A percentile compares a stretch with the other conserved stretches of the same genome.
These are phyloP conservation scores for Enteromius anoplus DNA, from an alignment of 2,797 vertebrate genomes.

Conservation along the genomic window DNA sequence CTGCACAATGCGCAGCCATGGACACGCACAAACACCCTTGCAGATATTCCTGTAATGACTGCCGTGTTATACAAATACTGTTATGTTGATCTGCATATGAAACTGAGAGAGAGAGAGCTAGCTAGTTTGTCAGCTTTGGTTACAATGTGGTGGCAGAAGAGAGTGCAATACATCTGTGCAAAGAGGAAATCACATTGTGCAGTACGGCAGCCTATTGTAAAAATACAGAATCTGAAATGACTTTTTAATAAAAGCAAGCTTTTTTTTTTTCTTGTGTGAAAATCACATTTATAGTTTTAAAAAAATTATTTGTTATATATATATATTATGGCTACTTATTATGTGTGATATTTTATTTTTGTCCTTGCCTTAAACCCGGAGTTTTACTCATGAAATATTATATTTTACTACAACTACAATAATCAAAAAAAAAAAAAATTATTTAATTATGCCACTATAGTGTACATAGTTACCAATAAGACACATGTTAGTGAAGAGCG, in stretches of 20 bases:
- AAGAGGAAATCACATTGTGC: neutral
- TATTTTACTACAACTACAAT: neutral
- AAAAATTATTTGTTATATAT: no score
- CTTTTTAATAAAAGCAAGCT: neutral
- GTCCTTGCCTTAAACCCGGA: neutral
- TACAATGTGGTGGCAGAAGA: neutral
- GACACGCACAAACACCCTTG: conserved; percentile 37
- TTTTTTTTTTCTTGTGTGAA: neutral
- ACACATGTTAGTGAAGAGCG: neutral
- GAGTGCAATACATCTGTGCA: conserved; percentile 5
- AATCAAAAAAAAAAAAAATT: neutral
- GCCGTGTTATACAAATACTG: conserved; percentile 22
- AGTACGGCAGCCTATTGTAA: neutral
- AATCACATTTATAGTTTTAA: no score
- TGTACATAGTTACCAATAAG: neutral
- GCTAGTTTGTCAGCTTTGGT: conserved; percentile 1
- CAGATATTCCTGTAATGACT: conserved; percentile 28
- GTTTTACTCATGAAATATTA: neutral
- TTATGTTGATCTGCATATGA: conserved; percentile 31
- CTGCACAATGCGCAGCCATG: conserved; percentile 65
- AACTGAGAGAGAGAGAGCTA: conserved; percentile 3
- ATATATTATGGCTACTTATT: neutral
- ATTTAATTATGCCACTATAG: neutral
- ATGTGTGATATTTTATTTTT: neutral
- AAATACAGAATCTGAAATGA: neutral